Conservation (phyloP, 2,797 vertebrate genomes). For the Lacerta agilis region DNA sequence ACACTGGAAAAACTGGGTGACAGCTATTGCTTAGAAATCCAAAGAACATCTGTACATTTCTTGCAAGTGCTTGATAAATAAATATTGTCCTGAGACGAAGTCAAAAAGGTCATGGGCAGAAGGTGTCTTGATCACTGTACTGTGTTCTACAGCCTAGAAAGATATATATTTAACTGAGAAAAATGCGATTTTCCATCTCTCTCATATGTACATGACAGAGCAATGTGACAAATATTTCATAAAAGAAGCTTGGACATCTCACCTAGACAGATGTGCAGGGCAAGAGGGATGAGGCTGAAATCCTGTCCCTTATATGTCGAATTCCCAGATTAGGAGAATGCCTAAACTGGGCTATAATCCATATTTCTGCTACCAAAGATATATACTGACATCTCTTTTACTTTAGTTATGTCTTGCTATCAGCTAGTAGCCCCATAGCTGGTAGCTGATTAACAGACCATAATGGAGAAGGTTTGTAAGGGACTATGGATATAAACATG, state of each 20-base stretch:
- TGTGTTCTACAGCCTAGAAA: too few species aligned
- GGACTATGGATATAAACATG: background rate
- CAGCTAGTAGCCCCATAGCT: background rate
- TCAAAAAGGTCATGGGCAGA: background rate
- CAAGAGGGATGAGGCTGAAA: too few species aligned
- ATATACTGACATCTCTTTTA: background rate
- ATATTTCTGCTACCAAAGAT: background rate
- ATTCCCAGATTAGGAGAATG: too few species aligned
- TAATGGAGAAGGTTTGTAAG: background rate
- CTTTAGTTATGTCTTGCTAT: background rate
- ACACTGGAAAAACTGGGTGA: background rate
- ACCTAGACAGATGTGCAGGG: too few species aligned
- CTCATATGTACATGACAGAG: too few species aligned
- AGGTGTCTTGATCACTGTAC: background rate
- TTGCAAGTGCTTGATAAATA: background rate
- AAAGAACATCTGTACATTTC: background rate
- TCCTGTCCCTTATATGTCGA: too few species aligned
- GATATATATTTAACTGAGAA: too few species aligned
- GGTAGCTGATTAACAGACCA: background rate
- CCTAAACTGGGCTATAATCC: too few species aligned
- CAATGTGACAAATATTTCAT: too few species aligned
- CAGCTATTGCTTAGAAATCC: background rate
- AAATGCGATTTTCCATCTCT: too few species aligned
- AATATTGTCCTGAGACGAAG: background rate
- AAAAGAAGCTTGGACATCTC: too few species aligned